phyloP scores from a whole-genome alignment of 2,888 invertebrate species.

The Sthenelais limicola region DNA sequence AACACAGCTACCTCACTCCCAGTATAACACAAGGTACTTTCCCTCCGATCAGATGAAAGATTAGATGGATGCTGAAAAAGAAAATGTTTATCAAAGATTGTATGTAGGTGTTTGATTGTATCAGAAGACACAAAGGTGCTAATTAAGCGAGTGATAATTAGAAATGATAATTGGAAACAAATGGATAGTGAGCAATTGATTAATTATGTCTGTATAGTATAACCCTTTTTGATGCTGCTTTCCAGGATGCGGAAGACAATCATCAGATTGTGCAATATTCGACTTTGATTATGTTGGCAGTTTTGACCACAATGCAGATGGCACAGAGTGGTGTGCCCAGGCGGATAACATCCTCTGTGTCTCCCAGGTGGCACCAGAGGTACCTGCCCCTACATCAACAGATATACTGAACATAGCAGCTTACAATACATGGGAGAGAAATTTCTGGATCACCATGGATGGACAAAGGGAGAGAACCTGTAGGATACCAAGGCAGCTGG shows the following conservation, averaged over 20 bases:
- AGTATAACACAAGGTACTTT: too few relatives aligned
- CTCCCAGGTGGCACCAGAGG: conserved; percentile 9
- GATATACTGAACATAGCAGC: conserved; percentile 36
- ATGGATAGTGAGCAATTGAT: too few relatives aligned
- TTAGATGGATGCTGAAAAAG: too few relatives aligned
- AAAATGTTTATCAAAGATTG: too few relatives aligned
- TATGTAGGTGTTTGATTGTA: too few relatives aligned
- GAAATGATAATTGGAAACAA: too few relatives aligned
- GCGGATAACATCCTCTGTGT: conserved; percentile 43
- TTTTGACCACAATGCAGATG: conserved; percentile 20
- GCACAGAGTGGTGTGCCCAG: conserved; percentile 36
- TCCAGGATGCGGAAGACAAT: conserved; percentile 28
- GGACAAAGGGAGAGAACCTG: conserved; percentile 47
- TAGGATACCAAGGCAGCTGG: conserved; percentile 40
- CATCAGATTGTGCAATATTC: conserved; percentile 42
- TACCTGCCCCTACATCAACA: not conserved
- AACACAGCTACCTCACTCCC: too few relatives aligned
- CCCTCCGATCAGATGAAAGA: too few relatives aligned
- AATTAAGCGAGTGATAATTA: too few relatives aligned
- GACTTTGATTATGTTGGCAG: conserved; percentile 41
- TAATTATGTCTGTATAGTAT: too few relatives aligned
- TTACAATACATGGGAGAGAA: conserved; percentile 43
- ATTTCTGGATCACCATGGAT: conserved; percentile 12
- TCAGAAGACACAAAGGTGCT: too few relatives aligned
- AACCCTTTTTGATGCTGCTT: too few relatives aligned